A percentile compares a stretch with the other conserved stretches of the same genome.
Evolutionary conservation across 2,113 vertebrate genomes (phyloP).

Genomic region (Ginglymostoma cirratum): DNA sequence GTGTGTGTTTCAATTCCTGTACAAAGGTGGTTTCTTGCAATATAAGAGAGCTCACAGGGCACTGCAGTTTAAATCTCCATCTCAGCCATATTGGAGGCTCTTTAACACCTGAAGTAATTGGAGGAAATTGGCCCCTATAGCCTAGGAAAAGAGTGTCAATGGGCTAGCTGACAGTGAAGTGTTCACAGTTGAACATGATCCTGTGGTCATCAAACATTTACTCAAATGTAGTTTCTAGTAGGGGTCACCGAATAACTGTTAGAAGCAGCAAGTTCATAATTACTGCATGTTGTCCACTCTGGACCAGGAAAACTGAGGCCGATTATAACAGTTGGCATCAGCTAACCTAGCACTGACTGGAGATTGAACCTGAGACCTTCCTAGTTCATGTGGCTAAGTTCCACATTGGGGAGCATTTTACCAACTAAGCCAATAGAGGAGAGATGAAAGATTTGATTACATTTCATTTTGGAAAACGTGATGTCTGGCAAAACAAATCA

Average conservation of each 20-base stretch:
- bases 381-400: not conserved
- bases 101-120: not conserved
- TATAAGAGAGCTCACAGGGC: not conserved
- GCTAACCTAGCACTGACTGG: not conserved
- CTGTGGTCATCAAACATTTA: not conserved
- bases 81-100: not conserved
- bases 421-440: not conserved
- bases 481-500: constrained; percentile 9
- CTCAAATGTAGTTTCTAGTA: not conserved
- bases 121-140: not conserved
- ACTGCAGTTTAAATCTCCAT: not conserved
- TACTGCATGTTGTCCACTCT: not conserved
- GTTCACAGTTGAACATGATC: not conserved
- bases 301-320: not conserved
- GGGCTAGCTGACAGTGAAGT: not conserved
- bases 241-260: not conserved
- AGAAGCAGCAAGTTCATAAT: not conserved
- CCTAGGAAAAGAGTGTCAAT: not conserved
- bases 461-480: not conserved
- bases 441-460: not conserved
- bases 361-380: not conserved
- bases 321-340: not conserved
- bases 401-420: not conserved
- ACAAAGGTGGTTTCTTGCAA: not conserved
- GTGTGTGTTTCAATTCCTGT: not conserved